Evolutionary conservation across 2,888 invertebrate species (phyloP).

Genomic region (Stictocephala bisonia): DNA sequence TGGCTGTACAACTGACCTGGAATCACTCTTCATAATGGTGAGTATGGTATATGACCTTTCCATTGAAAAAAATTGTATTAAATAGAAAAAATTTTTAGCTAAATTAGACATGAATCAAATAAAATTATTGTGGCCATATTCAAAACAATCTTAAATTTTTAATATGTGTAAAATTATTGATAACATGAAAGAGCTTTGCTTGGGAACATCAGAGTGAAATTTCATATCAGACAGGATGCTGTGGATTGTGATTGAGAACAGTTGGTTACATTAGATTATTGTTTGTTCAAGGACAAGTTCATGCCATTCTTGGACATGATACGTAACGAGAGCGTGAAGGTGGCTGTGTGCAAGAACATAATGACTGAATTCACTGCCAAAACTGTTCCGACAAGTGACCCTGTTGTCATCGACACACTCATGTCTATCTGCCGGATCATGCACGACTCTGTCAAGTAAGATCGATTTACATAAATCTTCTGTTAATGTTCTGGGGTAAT

Average conservation of each 20-base stretch:
- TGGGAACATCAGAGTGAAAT: no score
- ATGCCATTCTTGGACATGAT: constrained; percentile 91
- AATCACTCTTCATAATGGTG: constrained; percentile 84
- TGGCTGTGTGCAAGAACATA: constrained; percentile 86
- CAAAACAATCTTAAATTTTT: no score
- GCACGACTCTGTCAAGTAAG: constrained; percentile 93
- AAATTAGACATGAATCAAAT: no score
- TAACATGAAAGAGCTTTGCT: no score
- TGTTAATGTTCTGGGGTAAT: background rate
- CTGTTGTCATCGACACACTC: constrained; percentile 87
- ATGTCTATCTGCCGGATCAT: constrained; percentile 90
- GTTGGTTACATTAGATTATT: no score
- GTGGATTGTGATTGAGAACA: no score
- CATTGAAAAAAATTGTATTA: no score
- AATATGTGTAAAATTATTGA: no score
- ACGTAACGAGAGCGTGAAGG: constrained; percentile 84
- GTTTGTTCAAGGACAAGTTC: constrained; percentile 80
- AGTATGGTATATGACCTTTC: no score
- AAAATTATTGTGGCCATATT: no score
- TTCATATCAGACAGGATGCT: no score
- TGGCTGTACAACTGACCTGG: constrained; percentile 80
- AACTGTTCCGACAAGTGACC: constrained; percentile 75
- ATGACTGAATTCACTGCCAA: constrained; percentile 67
- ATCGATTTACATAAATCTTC: background rate
- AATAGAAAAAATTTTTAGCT: no score